phyloP scores from a whole-genome alignment of 2,888 invertebrate species.

The Amorpha juglandis region DNA sequence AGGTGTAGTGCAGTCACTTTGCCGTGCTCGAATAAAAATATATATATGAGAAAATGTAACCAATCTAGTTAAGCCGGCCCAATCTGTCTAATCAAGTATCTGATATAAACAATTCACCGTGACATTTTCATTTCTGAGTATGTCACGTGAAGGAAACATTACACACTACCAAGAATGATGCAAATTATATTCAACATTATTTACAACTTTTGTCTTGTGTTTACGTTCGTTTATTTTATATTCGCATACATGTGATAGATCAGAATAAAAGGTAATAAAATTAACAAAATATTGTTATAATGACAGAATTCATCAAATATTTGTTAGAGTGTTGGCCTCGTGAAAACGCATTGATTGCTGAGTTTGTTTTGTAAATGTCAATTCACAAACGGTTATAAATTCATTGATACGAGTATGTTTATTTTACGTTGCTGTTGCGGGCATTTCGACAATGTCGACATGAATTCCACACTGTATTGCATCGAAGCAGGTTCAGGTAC shows the following conservation, averaged over 20 bases:
- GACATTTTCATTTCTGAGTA: slow-evolving; percentile 6
- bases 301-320: slow-evolving; percentile 12
- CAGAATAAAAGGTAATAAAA: slow-evolving; percentile 5
- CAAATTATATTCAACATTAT: not conserved
- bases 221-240: not conserved
- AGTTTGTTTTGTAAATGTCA: slow-evolving; percentile 26
- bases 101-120: not conserved
- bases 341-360: slow-evolving; percentile 11
- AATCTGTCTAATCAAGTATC: not conserved
- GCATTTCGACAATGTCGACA: slow-evolving; percentile 24
- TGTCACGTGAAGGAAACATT: not conserved
- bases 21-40: no score
- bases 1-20: no score
- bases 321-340: slow-evolving; percentile 11
- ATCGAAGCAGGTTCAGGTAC: slow-evolving; percentile 7
- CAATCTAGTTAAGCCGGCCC: no score
- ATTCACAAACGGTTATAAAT: slow-evolving; percentile 24
- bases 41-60: no score
- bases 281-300: not conserved
- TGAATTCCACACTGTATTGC: slow-evolving; percentile 27
- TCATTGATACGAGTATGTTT: slow-evolving; percentile 25
- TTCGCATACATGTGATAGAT: slow-evolving; percentile 6
- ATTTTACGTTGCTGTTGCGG: slow-evolving; percentile 11
- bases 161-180: not conserved
- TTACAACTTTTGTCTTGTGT: not conserved